phyloP scores from a whole-genome alignment of 1,140 invertebrate genomes.

The Batillaria attramentaria region DNA sequence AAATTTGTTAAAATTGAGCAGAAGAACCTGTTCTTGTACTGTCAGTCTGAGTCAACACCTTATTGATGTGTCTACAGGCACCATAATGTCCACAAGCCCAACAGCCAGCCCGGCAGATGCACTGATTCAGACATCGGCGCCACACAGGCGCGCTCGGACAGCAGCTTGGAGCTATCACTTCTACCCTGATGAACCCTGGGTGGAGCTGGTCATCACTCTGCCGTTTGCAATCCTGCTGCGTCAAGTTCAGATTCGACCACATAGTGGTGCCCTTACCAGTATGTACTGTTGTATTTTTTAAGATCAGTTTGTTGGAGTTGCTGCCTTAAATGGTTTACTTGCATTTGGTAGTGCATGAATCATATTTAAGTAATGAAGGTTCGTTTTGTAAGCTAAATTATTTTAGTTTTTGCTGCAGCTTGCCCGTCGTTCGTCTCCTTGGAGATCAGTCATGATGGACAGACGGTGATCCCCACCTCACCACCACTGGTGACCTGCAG shows the following conservation, averaged over 20 bases:
- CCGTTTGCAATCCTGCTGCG: slow-evolving; percentile 90
- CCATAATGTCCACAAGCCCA: slow-evolving; percentile 85
- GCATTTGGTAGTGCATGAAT: no score
- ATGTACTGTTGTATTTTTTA: no score
- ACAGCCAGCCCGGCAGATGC: slow-evolving; percentile 90
- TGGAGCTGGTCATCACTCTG: slow-evolving; percentile 88
- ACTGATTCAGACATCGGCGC: slow-evolving; percentile 82
- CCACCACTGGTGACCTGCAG: slow-evolving; percentile 86
- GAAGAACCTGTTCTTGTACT: no score
- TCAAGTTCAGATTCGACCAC: slow-evolving; percentile 91
- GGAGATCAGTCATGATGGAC: slow-evolving; percentile 79
- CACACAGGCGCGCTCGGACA: slow-evolving; percentile 86
- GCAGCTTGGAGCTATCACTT: slow-evolving; percentile 95
- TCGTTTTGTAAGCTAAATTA: no score
- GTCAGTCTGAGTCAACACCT: no score
- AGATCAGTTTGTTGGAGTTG: no score
- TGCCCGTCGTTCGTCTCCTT: slow-evolving; percentile 92
- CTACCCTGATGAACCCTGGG: slow-evolving; percentile 89
- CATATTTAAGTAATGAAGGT: no score
- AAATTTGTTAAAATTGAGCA: no score
- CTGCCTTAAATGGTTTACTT: no score
- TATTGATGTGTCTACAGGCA: slow-evolving; percentile 73
- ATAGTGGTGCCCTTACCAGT: slow-evolving; percentile 87
- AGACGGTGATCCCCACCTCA: slow-evolving; percentile 78
- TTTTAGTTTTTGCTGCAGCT: slow-evolving; percentile 75